phyloP scores from a whole-genome alignment of 2,113 vertebrate genomes.

The Microcebus jonahi region DNA sequence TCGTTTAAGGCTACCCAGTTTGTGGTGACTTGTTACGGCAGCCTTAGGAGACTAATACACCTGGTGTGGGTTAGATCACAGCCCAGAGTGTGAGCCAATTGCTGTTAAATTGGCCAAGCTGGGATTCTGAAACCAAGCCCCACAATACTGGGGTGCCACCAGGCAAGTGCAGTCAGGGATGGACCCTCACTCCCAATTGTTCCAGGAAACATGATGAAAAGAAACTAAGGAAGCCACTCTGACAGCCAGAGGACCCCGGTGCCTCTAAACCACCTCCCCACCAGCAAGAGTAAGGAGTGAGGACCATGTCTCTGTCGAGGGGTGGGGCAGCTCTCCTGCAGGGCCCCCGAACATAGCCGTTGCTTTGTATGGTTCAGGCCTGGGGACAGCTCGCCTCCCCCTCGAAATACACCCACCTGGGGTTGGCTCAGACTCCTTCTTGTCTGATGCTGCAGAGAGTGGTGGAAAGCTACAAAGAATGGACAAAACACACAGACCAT shows the following conservation, averaged over 20 bases:
- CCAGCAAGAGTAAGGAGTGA: background rate
- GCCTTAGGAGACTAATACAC: background rate
- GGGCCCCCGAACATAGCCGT: background rate
- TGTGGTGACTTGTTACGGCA: background rate
- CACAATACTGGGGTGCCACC: no score
- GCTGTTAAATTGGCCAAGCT: background rate
- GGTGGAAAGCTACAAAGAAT: constrained; percentile 72
- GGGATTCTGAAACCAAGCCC: background rate
- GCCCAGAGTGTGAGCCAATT: background rate
- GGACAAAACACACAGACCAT: constrained; percentile 76
- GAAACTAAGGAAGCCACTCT: background rate
- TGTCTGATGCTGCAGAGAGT: constrained; percentile 50
- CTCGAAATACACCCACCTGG: background rate
- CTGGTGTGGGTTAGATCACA: background rate
- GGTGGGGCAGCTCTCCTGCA: background rate
- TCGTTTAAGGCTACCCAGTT: background rate
- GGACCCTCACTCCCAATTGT: background rate
- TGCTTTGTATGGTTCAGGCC: constrained; percentile 59
- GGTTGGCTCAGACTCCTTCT: constrained; percentile 31
- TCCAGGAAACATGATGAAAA: background rate
- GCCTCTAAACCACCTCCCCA: background rate
- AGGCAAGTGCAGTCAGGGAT: no score
- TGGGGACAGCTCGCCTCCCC: constrained; percentile 61
- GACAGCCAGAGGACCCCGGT: background rate
- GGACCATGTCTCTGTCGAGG: background rate